Conservation (phyloP, 2,888 invertebrate species). For the Drosophila formosana region DNA sequence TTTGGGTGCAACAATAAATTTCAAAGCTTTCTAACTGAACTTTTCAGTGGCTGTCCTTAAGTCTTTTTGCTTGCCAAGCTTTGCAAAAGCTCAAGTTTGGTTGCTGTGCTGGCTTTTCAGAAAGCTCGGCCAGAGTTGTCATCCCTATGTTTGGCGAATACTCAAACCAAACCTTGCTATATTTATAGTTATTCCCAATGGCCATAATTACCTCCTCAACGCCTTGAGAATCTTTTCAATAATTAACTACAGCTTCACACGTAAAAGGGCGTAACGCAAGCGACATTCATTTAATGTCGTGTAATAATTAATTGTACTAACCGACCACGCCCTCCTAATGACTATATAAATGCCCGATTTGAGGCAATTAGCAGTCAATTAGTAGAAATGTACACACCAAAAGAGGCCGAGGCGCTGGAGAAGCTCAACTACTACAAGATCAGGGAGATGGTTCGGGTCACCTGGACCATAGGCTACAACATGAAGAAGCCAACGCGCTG, state of each 20-base stretch:
- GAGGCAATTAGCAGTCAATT: conserved; percentile 55
- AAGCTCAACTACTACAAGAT: conserved; percentile 66
- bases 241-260: conserved; percentile 65
- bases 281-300: conserved; percentile 10
- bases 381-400: conserved; percentile 66
- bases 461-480: conserved; percentile 71
- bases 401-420: conserved; percentile 47
- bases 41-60: background rate
- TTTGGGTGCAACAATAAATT: too few relatives aligned
- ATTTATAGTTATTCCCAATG: conserved; percentile 11
- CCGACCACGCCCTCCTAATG: conserved; percentile 48
- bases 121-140: conserved; percentile 8
- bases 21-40: too few relatives aligned
- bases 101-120: background rate
- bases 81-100: background rate
- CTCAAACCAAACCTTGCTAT: conserved; percentile 15
- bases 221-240: conserved; percentile 44
- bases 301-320: conserved; percentile 54
- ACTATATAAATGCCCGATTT: conserved; percentile 63
- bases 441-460: conserved; percentile 64
- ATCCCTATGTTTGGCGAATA: background rate
- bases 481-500: conserved; percentile 55
- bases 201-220: conserved; percentile 2
- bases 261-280: conserved; percentile 63
- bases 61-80: too few relatives aligned